A percentile compares a stretch with the other conserved stretches of the same genome.
phyloP scores from a whole-genome alignment of 2,797 vertebrate species.

The Etheostoma perlongum region DNA sequence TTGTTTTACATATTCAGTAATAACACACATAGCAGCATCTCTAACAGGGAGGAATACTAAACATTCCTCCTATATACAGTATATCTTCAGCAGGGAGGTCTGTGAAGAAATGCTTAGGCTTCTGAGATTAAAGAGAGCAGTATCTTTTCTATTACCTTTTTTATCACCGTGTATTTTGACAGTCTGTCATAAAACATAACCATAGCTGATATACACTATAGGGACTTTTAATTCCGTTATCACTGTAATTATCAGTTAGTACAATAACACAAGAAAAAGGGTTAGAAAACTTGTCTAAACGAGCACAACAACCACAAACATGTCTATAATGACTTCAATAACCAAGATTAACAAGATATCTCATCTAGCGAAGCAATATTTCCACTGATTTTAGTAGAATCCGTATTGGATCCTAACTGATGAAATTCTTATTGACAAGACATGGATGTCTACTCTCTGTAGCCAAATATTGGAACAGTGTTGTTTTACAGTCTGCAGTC shows the following conservation, averaged over 20 bases:
- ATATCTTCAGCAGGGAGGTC: neutral
- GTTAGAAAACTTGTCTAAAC: slow-evolving; percentile 6
- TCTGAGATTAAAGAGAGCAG: neutral
- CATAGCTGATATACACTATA: neutral
- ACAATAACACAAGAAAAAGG: slow-evolving; percentile 3
- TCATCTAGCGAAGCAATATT: slow-evolving; percentile 11
- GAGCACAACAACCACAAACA: neutral
- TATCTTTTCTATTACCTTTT: neutral
- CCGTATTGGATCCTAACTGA: slow-evolving; percentile 16
- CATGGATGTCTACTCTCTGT: neutral
- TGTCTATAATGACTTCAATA: slow-evolving; percentile 33
- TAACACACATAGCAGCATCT: too few species aligned
- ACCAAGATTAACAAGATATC: slow-evolving; percentile 4
- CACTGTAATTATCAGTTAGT: slow-evolving; percentile 9
- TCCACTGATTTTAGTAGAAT: neutral
- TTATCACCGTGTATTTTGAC: neutral
- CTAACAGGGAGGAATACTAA: too few species aligned
- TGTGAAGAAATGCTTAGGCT: neutral
- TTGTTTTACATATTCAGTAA: too few species aligned
- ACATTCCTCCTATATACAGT: too few species aligned
- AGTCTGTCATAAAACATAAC: neutral
- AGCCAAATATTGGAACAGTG: neutral
- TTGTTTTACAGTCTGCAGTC: too few species aligned
- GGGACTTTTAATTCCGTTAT: neutral
- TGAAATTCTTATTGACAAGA: neutral